phyloP scores from a whole-genome alignment of 2,888 invertebrate species.

The Parnassius glacialis region DNA sequence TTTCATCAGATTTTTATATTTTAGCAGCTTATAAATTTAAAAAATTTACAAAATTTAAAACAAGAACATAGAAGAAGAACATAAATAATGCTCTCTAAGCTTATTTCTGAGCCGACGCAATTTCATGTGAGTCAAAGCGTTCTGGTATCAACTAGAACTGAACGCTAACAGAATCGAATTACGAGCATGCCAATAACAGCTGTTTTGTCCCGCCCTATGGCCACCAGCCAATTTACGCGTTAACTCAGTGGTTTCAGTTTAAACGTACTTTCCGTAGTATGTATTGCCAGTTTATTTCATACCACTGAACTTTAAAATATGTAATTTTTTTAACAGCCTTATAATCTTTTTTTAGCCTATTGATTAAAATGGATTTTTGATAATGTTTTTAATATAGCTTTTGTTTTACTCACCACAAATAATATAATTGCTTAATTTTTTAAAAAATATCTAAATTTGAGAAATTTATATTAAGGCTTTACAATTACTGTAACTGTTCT shows the following conservation, averaged over 20 bases:
- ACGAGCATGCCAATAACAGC: slow-evolving; percentile 26
- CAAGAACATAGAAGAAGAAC: background rate
- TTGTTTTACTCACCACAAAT: too few species aligned
- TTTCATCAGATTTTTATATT: too few species aligned
- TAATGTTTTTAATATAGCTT: too few species aligned
- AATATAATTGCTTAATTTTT: too few species aligned
- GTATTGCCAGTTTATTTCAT: slow-evolving; percentile 13
- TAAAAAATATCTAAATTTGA: too few species aligned
- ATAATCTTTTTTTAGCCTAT: too few species aligned
- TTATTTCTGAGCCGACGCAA: slow-evolving; percentile 1
- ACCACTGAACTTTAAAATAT: background rate
- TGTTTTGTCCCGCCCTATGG: slow-evolving; percentile 24
- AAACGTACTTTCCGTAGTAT: slow-evolving; percentile 12
- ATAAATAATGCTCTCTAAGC: background rate
- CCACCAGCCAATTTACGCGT: slow-evolving; percentile 24
- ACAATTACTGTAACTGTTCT: too few species aligned
- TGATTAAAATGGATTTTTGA: background rate
- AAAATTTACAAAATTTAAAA: too few species aligned
- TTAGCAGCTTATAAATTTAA: too few species aligned
- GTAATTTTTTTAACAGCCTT: too few species aligned
- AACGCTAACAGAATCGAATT: slow-evolving; percentile 26
- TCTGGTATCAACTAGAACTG: slow-evolving; percentile 24
- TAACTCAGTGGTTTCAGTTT: slow-evolving; percentile 22
- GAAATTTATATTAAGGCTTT: too few species aligned
- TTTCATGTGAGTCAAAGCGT: slow-evolving; percentile 23